phyloP scores from a whole-genome alignment of 1,140 invertebrate genomes.

The Zaprionus kolodkinae region DNA sequence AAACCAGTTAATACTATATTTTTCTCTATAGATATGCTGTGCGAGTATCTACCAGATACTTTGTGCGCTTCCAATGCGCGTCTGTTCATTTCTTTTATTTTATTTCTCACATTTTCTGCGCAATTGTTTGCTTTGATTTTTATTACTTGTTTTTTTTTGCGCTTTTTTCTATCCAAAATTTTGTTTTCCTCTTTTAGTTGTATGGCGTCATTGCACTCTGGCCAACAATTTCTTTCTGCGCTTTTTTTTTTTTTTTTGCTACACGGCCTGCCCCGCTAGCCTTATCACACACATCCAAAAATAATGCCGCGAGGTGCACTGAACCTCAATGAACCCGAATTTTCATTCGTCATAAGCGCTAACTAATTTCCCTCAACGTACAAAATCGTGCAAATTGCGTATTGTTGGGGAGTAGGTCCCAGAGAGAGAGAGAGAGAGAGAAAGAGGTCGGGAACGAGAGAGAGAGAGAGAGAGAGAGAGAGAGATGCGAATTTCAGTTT shows the following conservation, averaged over 20 bases:
- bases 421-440: no score
- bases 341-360: slow-evolving; percentile 33
- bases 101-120: slow-evolving; percentile 46
- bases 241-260: slow-evolving; percentile 26
- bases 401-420: not conserved
- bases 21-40: not conserved
- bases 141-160: not conserved
- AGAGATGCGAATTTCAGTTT: slow-evolving; percentile 24
- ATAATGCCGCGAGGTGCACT: slow-evolving; percentile 31
- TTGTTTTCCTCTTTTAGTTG: slow-evolving; percentile 43
- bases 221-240: slow-evolving; percentile 25
- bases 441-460: no score
- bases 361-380: slow-evolving; percentile 35
- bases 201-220: slow-evolving; percentile 39
- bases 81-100: slow-evolving; percentile 20
- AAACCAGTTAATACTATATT: slow-evolving; percentile 42
- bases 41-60: slow-evolving; percentile 36
- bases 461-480: no score
- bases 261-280: slow-evolving; percentile 21
- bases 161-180: slow-evolving; percentile 37
- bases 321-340: slow-evolving; percentile 37
- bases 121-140: slow-evolving; percentile 26
- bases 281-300: slow-evolving; percentile 36
- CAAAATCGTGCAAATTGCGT: slow-evolving; percentile 33
- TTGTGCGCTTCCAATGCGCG: slow-evolving; percentile 18